Evolutionary conservation across 2,113 vertebrate genomes (phyloP).

Genomic region (Ptilorrhoa leucosticta): DNA sequence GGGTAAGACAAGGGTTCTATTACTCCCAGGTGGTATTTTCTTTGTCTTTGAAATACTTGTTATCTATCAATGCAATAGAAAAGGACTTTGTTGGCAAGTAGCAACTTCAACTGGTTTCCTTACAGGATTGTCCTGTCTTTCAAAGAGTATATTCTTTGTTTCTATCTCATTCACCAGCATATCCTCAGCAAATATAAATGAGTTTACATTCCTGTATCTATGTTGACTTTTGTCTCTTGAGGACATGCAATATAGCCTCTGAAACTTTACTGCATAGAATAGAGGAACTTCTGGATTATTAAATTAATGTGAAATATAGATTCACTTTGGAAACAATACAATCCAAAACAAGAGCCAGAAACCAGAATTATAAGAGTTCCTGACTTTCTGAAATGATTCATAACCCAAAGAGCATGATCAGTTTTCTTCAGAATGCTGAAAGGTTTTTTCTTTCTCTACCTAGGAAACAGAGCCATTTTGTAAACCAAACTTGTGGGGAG

Average conservation of each 20-base stretch:
- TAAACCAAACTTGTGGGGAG: background rate
- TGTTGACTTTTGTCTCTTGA: background rate
- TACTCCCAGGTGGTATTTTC: background rate
- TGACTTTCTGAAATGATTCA: background rate
- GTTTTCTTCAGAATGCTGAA: background rate
- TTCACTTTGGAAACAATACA: background rate
- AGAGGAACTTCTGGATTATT: background rate
- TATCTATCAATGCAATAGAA: background rate
- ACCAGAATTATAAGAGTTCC: background rate
- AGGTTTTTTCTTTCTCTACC: background rate
- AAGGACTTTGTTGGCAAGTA: background rate
- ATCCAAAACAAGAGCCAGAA: background rate
- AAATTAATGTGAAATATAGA: background rate
- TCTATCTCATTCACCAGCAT: background rate
- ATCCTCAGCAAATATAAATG: background rate
- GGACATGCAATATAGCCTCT: background rate
- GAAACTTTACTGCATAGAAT: background rate
- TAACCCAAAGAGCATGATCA: background rate
- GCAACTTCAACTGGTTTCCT: background rate
- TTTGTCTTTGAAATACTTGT: background rate
- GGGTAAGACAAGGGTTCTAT: background rate
- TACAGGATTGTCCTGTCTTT: background rate
- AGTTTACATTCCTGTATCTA: background rate
- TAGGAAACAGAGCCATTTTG: background rate
- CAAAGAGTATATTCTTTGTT: background rate